These are phyloP conservation scores for Chironomus tentans DNA, from an alignment of 2,888 invertebrate species.

Conservation along the genomic window DNA sequence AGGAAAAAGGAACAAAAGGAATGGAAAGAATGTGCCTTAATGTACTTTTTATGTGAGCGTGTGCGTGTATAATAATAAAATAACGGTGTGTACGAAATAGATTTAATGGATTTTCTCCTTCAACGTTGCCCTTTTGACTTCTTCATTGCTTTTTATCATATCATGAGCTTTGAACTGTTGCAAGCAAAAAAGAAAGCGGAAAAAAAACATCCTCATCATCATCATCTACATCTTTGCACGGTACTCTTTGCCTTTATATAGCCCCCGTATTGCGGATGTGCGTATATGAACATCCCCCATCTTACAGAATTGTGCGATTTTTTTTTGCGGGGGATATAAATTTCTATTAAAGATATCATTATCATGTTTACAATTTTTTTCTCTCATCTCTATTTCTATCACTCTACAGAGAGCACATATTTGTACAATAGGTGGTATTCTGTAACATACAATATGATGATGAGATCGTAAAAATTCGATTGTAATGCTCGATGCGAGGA, in stretches of 20 bases:
- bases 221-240: not conserved
- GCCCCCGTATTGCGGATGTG: too few relatives aligned
- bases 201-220: not conserved
- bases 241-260: not conserved
- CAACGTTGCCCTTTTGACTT: not conserved
- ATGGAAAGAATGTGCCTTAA: not conserved
- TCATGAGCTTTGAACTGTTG: not conserved
- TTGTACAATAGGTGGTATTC: too few relatives aligned
- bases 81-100: not conserved
- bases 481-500: conserved; percentile 3
- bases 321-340: conserved; percentile 8
- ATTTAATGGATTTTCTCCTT: conserved; percentile 19
- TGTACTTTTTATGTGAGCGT: not conserved
- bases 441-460: not conserved
- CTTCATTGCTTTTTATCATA: not conserved
- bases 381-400: not conserved
- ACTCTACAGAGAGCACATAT: not conserved
- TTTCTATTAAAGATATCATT: conserved; percentile 27
- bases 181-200: not conserved
- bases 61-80: conserved; percentile 20
- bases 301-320: not conserved
- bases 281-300: not conserved
- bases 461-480: conserved; percentile 16
- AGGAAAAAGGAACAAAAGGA: not conserved
- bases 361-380: conserved; percentile 23